A percentile compares a stretch with the other conserved stretches of the same genome.
Conservation (phyloP, 2,113 vertebrate species). For the Columbina picui region DNA sequence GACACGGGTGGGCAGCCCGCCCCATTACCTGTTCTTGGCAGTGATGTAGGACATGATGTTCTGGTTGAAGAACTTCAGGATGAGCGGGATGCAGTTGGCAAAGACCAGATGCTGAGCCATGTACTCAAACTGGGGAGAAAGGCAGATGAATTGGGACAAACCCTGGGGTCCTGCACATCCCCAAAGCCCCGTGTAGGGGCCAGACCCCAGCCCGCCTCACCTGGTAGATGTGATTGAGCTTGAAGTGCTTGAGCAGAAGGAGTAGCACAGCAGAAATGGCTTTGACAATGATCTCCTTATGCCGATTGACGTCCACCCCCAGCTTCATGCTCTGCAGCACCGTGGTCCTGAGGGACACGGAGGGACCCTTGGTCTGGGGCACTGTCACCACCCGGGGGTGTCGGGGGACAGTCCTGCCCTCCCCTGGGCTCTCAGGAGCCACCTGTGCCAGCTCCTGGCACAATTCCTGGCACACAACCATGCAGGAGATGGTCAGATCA, state of each 20-base stretch:
- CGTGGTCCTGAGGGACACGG: slow-evolving; percentile 83
- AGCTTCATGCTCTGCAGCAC: slow-evolving; percentile 99
- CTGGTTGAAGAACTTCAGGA: slow-evolving; percentile 99
- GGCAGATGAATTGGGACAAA: neutral
- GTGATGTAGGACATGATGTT: slow-evolving; percentile 99
- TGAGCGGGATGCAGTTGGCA: slow-evolving; percentile 98
- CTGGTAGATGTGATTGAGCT: slow-evolving; percentile 97
- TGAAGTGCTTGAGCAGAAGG: slow-evolving; percentile 96
- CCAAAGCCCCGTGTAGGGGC: rapidly evolving
- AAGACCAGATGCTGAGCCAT: slow-evolving; percentile 99
- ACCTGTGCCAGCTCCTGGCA: neutral
- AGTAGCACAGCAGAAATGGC: slow-evolving; percentile 95
- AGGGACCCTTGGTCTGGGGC: neutral
- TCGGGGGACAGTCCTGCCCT: neutral
- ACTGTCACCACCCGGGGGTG: rapidly evolving
- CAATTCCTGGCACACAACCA: neutral
- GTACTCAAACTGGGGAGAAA: slow-evolving; percentile 89
- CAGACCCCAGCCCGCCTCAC: slow-evolving; percentile 34
- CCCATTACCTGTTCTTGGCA: slow-evolving; percentile 92
- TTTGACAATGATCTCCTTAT: slow-evolving; percentile 98
- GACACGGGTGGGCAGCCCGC: neutral
- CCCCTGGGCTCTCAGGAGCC: neutral
- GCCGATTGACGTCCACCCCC: slow-evolving; percentile 94
- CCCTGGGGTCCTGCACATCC: neutral
- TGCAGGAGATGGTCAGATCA: neutral